These are phyloP conservation scores for Epirrita christyi DNA, from an alignment of 2,888 invertebrate genomes.

Conservation along the genomic window DNA sequence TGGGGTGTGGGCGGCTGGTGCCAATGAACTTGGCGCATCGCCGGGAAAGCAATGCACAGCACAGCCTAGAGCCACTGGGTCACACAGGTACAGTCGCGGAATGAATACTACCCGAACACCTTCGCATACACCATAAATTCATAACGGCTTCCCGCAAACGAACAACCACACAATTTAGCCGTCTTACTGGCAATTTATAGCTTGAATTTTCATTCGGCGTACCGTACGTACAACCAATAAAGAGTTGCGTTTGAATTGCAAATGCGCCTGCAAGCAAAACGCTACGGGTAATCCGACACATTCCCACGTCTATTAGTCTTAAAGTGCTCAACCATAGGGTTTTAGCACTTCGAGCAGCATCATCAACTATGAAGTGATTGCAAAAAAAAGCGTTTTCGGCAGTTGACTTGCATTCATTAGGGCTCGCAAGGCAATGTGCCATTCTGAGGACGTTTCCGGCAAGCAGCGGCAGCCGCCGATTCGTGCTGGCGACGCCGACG, in stretches of 20 bases:
- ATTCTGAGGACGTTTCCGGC: conserved; percentile 72
- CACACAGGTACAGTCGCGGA: conserved; percentile 66
- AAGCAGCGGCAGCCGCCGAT: conserved; percentile 65
- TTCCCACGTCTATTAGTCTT: conserved; percentile 63
- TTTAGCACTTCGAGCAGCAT: neutral
- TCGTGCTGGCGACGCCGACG: conserved; percentile 69
- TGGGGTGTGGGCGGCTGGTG: conserved; percentile 53
- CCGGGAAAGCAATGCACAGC: conserved; percentile 68
- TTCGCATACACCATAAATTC: conserved; percentile 53
- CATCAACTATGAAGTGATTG: conserved; percentile 9
- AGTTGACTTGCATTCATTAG: conserved; percentile 62
- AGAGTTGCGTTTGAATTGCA: conserved; percentile 61
- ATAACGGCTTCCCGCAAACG: conserved; percentile 46
- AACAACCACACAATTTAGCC: conserved; percentile 54
- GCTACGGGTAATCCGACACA: conserved; percentile 51
- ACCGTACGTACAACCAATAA: conserved; percentile 54
- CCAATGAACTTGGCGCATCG: conserved; percentile 77
- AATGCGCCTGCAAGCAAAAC: conserved; percentile 54
- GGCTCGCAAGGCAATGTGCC: conserved; percentile 76
- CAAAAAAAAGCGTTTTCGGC: conserved; percentile 22
- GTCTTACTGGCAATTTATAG: conserved; percentile 54
- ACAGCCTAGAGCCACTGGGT: conserved; percentile 68
- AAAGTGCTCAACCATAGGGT: conserved; percentile 19
- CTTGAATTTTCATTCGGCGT: conserved; percentile 57
- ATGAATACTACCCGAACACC: conserved; percentile 58